These are phyloP conservation scores for Sialis lutaria DNA, from an alignment of 2,888 invertebrate genomes.

Conservation along the genomic window DNA sequence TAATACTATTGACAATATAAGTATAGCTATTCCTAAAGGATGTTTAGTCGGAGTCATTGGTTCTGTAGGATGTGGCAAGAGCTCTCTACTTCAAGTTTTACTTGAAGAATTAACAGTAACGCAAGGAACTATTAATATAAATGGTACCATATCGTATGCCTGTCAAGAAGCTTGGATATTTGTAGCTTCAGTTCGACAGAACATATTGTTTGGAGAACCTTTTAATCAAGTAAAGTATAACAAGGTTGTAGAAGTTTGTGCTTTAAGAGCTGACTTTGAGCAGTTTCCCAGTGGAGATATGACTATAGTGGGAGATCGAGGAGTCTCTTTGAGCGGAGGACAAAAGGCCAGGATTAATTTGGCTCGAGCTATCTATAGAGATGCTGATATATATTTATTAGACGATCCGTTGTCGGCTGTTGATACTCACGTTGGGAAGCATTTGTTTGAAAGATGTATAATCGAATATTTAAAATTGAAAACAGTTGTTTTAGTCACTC, in stretches of 20 bases:
- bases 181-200: constrained; percentile 61
- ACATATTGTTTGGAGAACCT: constrained; percentile 66
- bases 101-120: constrained; percentile 39
- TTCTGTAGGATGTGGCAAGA: constrained; percentile 42
- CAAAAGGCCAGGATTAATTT: constrained; percentile 31
- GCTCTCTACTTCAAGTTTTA: constrained; percentile 47
- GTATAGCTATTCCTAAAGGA: constrained; percentile 16
- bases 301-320: constrained; percentile 39
- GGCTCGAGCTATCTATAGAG: background rate
- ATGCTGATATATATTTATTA: constrained; percentile 2
- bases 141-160: constrained; percentile 53
- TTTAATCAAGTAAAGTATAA: constrained; percentile 40
- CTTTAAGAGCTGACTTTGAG: constrained; percentile 29
- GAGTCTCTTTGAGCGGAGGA: constrained; percentile 52
- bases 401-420: constrained; percentile 3
- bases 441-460: constrained; percentile 14
- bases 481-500: constrained; percentile 54
- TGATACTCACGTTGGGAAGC: constrained; percentile 39
- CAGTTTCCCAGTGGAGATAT: constrained; percentile 34
- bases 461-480: constrained; percentile 22
- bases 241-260: constrained; percentile 25
- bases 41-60: constrained; percentile 34
- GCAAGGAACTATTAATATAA: constrained; percentile 41
- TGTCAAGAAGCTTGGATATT: constrained; percentile 78
- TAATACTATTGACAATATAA: constrained; percentile 18